Conservation (phyloP, 2,888 invertebrate genomes). For the Sarcophaga variegata region DNA sequence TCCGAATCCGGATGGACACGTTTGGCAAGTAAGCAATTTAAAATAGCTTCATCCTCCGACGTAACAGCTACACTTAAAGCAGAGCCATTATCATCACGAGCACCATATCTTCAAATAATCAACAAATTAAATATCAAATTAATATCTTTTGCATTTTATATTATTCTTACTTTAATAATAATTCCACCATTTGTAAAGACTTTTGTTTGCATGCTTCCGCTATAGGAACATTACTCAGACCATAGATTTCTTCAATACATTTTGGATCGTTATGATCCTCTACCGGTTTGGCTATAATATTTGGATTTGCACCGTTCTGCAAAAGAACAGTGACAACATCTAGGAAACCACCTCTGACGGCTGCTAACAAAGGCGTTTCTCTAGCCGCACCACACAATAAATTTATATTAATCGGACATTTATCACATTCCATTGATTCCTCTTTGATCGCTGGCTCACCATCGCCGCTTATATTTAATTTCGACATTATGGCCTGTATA, state of each 20-base stretch:
- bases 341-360: conserved; percentile 89
- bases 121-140: background rate
- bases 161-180: conserved; percentile 77
- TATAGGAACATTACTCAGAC: conserved; percentile 80
- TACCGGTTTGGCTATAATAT: conserved; percentile 84
- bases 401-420: conserved; percentile 89
- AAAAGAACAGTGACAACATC: conserved; percentile 88
- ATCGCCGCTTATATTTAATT: conserved; percentile 86
- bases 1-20: conserved; percentile 96
- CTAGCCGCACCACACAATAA: conserved; percentile 88
- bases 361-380: conserved; percentile 92
- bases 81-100: conserved; percentile 92
- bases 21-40: conserved; percentile 91
- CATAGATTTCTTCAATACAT: conserved; percentile 81
- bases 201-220: conserved; percentile 81
- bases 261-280: conserved; percentile 82
- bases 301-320: conserved; percentile 91
- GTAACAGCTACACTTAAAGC: conserved; percentile 90
- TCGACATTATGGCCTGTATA: conserved; percentile 93
- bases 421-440: conserved; percentile 74
- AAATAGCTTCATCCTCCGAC: conserved; percentile 88
- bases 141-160: background rate
- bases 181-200: conserved; percentile 80
- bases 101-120: conserved; percentile 84
- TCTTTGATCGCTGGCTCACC: conserved; percentile 82